Evolutionary conservation across 1,140 invertebrate species (phyloP).

Genomic region (Octopus bimaculoides): DNA sequence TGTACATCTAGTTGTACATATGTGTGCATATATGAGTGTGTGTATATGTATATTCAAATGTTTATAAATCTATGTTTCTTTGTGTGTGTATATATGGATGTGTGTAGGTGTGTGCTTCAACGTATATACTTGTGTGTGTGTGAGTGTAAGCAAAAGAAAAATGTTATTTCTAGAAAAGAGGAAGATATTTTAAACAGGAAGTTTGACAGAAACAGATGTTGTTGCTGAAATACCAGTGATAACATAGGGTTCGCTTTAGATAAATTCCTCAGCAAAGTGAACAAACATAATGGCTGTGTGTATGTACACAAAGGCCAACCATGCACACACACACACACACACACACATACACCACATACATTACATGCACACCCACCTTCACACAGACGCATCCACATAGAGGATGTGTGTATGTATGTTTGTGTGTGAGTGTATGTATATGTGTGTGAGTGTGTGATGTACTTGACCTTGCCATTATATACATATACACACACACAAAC

Average conservation of each 20-base stretch:
- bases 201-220: too few relatives aligned
- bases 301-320: too few relatives aligned
- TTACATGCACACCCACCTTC: background rate
- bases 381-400: background rate
- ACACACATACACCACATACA: too few relatives aligned
- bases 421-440: background rate
- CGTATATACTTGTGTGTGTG: background rate
- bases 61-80: background rate
- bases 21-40: background rate
- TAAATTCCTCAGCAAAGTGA: too few relatives aligned
- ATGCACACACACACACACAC: too few relatives aligned
- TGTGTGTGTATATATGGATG: background rate
- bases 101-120: background rate
- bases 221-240: too few relatives aligned
- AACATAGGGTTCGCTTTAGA: too few relatives aligned
- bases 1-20: background rate
- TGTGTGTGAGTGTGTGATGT: background rate
- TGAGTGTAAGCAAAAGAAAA: background rate
- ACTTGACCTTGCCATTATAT: too few relatives aligned
- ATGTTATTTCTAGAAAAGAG: too few relatives aligned
- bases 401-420: background rate
- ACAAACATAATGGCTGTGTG: too few relatives aligned
- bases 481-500: too few relatives aligned
- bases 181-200: too few relatives aligned
- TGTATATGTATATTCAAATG: background rate